phyloP scores from a whole-genome alignment of 2,113 vertebrate species.

The Empidonax traillii region DNA sequence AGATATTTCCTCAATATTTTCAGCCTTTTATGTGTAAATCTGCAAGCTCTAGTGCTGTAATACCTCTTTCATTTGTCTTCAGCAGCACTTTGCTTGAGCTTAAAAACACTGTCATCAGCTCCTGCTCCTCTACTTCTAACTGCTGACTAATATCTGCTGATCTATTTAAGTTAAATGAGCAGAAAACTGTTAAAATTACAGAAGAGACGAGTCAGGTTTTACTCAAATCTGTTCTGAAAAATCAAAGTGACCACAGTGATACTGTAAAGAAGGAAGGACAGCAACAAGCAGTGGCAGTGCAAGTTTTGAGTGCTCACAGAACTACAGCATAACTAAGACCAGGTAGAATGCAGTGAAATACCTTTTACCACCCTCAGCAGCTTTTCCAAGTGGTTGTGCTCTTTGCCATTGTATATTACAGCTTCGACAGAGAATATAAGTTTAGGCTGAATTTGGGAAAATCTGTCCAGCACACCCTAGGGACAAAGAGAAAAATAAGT shows the following conservation, averaged over 20 bases:
- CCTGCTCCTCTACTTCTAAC: background rate
- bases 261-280: background rate
- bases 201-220: background rate
- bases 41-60: background rate
- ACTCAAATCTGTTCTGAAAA: background rate
- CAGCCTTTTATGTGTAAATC: background rate
- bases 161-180: background rate
- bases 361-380: conserved; percentile 91
- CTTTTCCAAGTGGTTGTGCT: conserved; percentile 91
- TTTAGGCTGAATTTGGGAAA: conserved; percentile 96
- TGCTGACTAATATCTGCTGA: background rate
- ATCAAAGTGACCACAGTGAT: background rate
- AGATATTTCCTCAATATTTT: background rate
- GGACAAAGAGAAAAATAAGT: background rate
- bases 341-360: background rate
- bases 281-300: background rate
- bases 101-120: background rate
- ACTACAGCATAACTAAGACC: background rate
- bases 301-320: background rate
- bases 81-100: background rate
- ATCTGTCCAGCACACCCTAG: conserved; percentile 93
- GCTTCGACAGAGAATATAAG: conserved; percentile 94
- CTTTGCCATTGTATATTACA: conserved; percentile 92
- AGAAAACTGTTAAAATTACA: background rate
- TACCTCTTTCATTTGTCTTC: background rate